Base-by-base conservation (phyloP, 2,113 vertebrate genomes). In the Suricata suricatta region DNA sequence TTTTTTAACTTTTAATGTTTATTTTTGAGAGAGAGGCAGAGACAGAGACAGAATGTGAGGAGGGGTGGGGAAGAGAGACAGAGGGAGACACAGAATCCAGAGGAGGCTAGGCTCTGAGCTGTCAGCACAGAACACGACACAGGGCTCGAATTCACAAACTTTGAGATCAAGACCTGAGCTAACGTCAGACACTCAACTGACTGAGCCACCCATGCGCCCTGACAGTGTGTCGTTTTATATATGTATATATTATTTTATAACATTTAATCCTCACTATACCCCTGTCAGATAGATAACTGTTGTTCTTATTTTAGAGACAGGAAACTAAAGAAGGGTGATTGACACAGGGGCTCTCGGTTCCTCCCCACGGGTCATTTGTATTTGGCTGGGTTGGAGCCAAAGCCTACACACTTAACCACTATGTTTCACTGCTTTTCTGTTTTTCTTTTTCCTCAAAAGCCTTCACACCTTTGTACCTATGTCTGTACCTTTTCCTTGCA, bases 261-360 rank as follows among this genome's bases (percentile, higher is more conserved):
- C 41, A 71, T 83, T 72, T 47, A 84, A 14, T 96, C 41, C 16
- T 96, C 52, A 79, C 23, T 57, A 15, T 7, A 88, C 3, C 63
- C 23, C 29, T 83, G 80, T 64, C 69, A 88, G 27, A 74, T 69
- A 16, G n/a, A 1, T 54, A 25, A 25, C 9, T 82, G n/a, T 38
- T 82, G 41, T 84, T 79, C 19, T 12, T 12, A 52, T n/a, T 69
- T 4, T 50, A 76, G 68, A 94, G 25, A 81, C 85, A 74, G 38
- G 74, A 98, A 94, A 64, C 17, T 25, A 81, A 68, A 92, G 66
- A 86, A 94, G 90, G 66, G 27, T 71, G 52, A 83, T 91, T 76
- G 82, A n/a, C 57, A 13, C 13, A 52, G 35, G 14, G 12, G 82
- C 77, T 35, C 33, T 94, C 21, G 13, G 23, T 91, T 60, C 57